Conservation (phyloP, 2,797 vertebrate species). For the Spinibarbus caldwelli region DNA sequence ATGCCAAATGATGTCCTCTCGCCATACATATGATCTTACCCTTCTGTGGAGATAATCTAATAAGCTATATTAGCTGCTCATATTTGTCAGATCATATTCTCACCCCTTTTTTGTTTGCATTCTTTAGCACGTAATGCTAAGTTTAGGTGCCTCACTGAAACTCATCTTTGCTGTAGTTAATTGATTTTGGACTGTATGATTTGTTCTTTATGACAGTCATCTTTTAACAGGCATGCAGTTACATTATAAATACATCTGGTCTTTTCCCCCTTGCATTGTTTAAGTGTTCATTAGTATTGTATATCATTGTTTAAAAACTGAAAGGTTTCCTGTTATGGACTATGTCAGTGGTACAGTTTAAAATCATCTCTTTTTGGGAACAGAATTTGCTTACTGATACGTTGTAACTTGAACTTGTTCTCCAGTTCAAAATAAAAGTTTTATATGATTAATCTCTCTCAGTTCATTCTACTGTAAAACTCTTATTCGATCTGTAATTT, state of each 20-base stretch:
- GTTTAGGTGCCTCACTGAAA: constrained; percentile 35
- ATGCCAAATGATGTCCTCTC: constrained; percentile 31
- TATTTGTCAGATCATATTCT: constrained; percentile 31
- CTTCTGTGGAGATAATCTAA: constrained; percentile 43
- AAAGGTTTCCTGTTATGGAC: constrained; percentile 23
- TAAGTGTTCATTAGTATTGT: constrained; percentile 18
- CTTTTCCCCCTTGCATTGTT: constrained; percentile 1
- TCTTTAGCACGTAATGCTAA: constrained; percentile 40
- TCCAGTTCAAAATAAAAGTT: constrained; percentile 48
- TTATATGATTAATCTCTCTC: constrained; percentile 30
- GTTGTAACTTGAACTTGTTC: constrained; percentile 47
- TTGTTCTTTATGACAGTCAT: constrained; percentile 28
- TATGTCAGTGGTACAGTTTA: constrained; percentile 41
- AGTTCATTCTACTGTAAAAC: background rate
- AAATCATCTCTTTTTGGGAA: constrained; percentile 35
- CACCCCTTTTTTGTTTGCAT: background rate
- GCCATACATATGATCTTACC: constrained; percentile 31
- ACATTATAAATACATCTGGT: constrained; percentile 21
- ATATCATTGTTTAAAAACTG: constrained; percentile 29
- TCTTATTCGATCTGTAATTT: background rate
- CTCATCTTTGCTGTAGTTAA: constrained; percentile 9
- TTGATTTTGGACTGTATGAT: constrained; percentile 29
- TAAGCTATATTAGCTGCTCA: constrained; percentile 60
- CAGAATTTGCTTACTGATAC: constrained; percentile 40
- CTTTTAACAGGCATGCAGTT: constrained; percentile 39